These are phyloP conservation scores for Sorex fumeus DNA, from an alignment of 2,113 vertebrate species.

Conservation along the genomic window DNA sequence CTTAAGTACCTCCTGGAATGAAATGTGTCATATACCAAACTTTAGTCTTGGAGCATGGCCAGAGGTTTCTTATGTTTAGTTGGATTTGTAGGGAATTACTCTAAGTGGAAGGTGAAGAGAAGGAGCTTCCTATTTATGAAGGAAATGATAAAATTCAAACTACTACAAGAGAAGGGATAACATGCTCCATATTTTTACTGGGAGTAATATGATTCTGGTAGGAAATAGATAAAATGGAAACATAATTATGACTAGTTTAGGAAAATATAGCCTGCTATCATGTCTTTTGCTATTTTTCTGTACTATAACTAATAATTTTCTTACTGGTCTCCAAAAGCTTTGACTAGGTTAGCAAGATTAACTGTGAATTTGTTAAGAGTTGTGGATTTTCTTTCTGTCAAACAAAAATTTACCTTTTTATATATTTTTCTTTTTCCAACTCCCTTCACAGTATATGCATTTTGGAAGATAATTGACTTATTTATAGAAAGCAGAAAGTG, in stretches of 20 bases:
- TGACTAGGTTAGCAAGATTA: conserved; percentile 22
- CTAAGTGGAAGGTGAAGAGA: accelerated
- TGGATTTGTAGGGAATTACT: neutral
- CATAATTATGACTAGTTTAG: neutral
- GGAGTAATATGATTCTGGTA: neutral
- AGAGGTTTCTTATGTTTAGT: neutral
- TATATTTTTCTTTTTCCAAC: conserved; percentile 42
- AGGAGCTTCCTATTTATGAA: neutral
- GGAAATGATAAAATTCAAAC: neutral
- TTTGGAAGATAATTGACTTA: no score
- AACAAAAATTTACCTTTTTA: conserved; percentile 50
- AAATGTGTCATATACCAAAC: neutral
- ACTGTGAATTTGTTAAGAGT: neutral
- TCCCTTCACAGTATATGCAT: conserved; percentile 25
- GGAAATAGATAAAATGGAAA: neutral
- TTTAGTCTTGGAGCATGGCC: neutral
- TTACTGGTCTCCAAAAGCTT: neutral
- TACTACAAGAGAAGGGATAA: neutral
- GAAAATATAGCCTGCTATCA: neutral
- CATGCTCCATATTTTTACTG: accelerated
- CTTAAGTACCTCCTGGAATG: neutral
- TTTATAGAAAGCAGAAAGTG: no score
- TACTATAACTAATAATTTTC: neutral
- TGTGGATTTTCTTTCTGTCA: neutral
- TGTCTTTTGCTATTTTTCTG: conserved; percentile 39